These are phyloP conservation scores for Drosophila ananassae DNA, from an alignment of 1,140 invertebrate genomes.

Conservation along the genomic window DNA sequence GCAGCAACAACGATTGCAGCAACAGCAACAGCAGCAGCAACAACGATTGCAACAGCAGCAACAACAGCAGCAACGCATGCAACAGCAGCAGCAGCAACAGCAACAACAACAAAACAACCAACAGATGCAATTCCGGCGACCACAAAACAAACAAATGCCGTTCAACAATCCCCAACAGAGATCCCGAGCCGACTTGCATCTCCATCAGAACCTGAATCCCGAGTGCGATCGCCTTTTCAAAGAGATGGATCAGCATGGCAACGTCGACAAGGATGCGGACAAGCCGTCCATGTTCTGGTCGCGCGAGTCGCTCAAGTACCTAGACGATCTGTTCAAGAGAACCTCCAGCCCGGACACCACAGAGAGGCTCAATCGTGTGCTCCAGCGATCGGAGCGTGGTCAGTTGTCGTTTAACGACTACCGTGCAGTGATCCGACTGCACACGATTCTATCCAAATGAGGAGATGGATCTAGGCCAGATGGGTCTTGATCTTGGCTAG, in stretches of 20 bases:
- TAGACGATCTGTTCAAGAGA: constrained; percentile 61
- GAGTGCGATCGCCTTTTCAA: constrained; percentile 56
- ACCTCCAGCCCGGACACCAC: constrained; percentile 40
- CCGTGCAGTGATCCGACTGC: constrained; percentile 71
- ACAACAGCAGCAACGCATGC: constrained; percentile 8
- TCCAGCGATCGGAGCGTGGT: constrained; percentile 60
- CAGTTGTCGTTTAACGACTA: constrained; percentile 78
- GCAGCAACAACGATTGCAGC: constrained; percentile 23
- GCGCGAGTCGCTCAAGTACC: constrained; percentile 70
- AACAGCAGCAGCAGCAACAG: constrained; percentile 2
- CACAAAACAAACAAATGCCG: constrained; percentile 36
- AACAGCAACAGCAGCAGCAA: constrained; percentile 27
- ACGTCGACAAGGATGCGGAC: constrained; percentile 52
- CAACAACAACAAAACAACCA: constrained; percentile 2
- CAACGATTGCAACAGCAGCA: constrained; percentile 18
- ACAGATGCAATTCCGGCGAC: constrained; percentile 12
- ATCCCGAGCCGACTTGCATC: constrained; percentile 35
- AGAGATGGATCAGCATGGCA: constrained; percentile 29
- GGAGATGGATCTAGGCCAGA: too few relatives aligned
- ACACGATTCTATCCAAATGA: constrained; percentile 60
- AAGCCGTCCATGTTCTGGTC: constrained; percentile 77
- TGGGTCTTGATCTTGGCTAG: not conserved
- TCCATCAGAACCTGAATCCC: constrained; percentile 32
- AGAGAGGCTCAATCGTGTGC: constrained; percentile 64
- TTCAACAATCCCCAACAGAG: constrained; percentile 54